Conservation (phyloP, 2,797 vertebrate species). For the Clamator glandarius region DNA sequence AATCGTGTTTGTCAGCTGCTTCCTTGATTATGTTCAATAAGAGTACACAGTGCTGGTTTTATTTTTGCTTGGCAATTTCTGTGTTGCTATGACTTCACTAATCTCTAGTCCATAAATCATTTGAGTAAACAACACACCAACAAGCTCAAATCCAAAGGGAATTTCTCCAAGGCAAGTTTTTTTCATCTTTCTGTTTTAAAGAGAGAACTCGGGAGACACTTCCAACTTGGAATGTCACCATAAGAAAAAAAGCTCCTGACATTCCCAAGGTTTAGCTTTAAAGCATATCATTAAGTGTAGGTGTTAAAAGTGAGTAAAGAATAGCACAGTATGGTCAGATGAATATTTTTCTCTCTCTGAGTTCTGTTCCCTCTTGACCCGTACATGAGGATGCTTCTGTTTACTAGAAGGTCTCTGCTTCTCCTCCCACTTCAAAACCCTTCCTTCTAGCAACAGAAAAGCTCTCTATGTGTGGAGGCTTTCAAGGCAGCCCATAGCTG, state of each 20-base stretch:
- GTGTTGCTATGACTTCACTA: conserved; percentile 64
- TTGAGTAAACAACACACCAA: conserved; percentile 69
- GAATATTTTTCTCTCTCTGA: conserved; percentile 50
- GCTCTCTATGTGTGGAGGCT: conserved; percentile 65
- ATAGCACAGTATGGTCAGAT: conserved; percentile 35
- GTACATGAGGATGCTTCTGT: conserved; percentile 57
- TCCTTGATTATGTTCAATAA: conserved; percentile 44
- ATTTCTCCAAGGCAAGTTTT: conserved; percentile 61
- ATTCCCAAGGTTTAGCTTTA: conserved; percentile 46
- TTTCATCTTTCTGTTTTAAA: conserved; percentile 56
- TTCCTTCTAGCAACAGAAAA: conserved; percentile 71
- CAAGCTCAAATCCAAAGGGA: conserved; percentile 56
- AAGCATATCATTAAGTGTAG: conserved; percentile 42
- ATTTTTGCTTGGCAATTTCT: conserved; percentile 67
- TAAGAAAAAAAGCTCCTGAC: conserved; percentile 55
- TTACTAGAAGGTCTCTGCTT: conserved; percentile 66
- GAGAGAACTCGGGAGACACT: conserved; percentile 21
- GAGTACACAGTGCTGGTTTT: conserved; percentile 43
- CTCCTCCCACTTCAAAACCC: conserved; percentile 55
- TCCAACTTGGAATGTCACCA: conserved; percentile 45
- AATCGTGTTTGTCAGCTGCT: conserved; percentile 36
- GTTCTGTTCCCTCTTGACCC: conserved; percentile 67
- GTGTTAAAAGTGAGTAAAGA: conserved; percentile 53
- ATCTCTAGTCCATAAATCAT: conserved; percentile 70
- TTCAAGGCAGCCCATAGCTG: conserved; percentile 67